phyloP scores from a whole-genome alignment of 2,113 vertebrate genomes.

The Silurus glanis region DNA sequence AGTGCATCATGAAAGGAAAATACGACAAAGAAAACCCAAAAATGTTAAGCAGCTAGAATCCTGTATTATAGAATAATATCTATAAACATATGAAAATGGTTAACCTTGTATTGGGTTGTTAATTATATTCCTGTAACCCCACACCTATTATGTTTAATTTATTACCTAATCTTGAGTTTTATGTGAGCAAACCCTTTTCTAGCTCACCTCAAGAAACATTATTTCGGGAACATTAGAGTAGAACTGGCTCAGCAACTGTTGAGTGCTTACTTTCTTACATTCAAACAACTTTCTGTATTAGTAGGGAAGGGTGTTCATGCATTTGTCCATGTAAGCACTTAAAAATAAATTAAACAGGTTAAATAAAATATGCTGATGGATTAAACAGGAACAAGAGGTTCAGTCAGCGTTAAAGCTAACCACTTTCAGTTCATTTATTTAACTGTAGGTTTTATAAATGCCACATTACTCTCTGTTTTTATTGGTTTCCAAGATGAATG shows the following conservation, averaged over 20 bases:
- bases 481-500: not conserved
- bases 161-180: not conserved
- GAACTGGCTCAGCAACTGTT: not conserved
- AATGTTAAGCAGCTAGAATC: too few relatives aligned
- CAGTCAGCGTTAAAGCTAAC: not conserved
- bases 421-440: slow-evolving; percentile 1
- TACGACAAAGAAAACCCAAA: too few relatives aligned
- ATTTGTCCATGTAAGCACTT: not conserved
- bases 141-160: not conserved
- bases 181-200: not conserved
- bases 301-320: not conserved
- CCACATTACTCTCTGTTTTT: not conserved
- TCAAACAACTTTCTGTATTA: not conserved
- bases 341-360: not conserved
- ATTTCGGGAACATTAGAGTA: not conserved
- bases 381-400: not conserved
- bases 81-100: not conserved
- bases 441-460: not conserved
- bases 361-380: not conserved
- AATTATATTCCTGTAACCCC: not conserved
- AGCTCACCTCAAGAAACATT: not conserved
- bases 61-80: too few relatives aligned
- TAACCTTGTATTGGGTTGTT: not conserved
- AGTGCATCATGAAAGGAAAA: too few relatives aligned
- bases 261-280: not conserved